Conservation (phyloP, 2,888 invertebrate species). For the Alloplasta piceator region DNA sequence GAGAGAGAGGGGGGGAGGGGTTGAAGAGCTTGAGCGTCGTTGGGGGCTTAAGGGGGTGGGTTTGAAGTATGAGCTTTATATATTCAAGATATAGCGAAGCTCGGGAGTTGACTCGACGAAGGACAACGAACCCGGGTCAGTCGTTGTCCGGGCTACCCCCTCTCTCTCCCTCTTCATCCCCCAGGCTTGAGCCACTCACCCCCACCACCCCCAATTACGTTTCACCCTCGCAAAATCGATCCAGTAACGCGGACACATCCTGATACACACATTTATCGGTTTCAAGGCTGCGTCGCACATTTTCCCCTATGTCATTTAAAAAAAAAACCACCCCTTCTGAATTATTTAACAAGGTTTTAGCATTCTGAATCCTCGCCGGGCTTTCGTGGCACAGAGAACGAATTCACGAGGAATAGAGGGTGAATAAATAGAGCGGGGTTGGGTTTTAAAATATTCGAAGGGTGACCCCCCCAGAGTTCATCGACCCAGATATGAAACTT, state of each 20-base stretch:
- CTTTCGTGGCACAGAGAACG: too few relatives aligned
- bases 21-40: background rate
- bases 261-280: too few relatives aligned
- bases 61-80: constrained; percentile 35
- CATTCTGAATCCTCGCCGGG: too few relatives aligned
- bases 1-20: background rate
- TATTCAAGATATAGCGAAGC: constrained; percentile 51
- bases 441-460: constrained; percentile 36
- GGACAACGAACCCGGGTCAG: constrained; percentile 80
- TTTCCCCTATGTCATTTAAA: too few relatives aligned
- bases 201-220: constrained; percentile 58
- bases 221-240: constrained; percentile 65
- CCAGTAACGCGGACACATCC: too few relatives aligned
- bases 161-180: constrained; percentile 46
- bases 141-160: constrained; percentile 72
- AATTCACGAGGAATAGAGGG: background rate
- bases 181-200: constrained; percentile 57
- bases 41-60: constrained; percentile 28
- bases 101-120: constrained; percentile 67
- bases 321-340: too few relatives aligned
- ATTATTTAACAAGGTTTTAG: too few relatives aligned
- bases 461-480: constrained; percentile 32
- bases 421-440: background rate
- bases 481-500: constrained; percentile 23
- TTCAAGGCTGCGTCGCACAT: constrained; percentile 45